These are phyloP conservation scores for Synodontis membranacea DNA, from an alignment of 2,113 vertebrate genomes.

Conservation along the genomic window DNA sequence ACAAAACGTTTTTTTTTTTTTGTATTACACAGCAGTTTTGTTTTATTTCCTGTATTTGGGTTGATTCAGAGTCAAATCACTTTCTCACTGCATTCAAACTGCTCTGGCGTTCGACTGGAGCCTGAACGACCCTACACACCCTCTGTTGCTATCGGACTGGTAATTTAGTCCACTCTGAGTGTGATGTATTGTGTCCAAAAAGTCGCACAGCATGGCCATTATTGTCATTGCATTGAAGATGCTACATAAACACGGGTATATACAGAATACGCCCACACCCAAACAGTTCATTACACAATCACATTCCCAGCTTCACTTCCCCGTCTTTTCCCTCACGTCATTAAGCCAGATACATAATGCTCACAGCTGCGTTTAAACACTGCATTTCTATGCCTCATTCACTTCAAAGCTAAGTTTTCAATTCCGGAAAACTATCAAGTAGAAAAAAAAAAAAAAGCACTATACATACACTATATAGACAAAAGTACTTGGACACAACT, in stretches of 20 bases:
- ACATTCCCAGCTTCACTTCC: not conserved
- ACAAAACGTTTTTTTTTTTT: too few relatives aligned
- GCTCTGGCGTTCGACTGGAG: not conserved
- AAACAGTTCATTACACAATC: not conserved
- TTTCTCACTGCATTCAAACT: not conserved
- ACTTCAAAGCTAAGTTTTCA: not conserved
- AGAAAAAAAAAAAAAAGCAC: not conserved
- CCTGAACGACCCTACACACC: not conserved
- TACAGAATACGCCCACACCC: not conserved
- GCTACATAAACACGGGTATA: not conserved
- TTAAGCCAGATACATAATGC: not conserved
- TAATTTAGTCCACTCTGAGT: not conserved
- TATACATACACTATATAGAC: not conserved
- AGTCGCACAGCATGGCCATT: not conserved
- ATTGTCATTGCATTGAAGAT: not conserved
- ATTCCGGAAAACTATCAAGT: not conserved
- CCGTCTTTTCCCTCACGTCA: not conserved
- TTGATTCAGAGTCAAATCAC: not conserved
- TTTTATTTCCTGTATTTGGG: not conserved
- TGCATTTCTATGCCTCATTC: not conserved
- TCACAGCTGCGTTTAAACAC: not conserved
- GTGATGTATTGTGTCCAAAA: not conserved
- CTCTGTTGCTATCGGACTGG: not conserved
- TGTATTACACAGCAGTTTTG: too few relatives aligned
- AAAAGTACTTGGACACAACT: too few relatives aligned